Base-by-base conservation (phyloP, 2,888 invertebrate species). In the Ectemnius lituratus region DNA sequence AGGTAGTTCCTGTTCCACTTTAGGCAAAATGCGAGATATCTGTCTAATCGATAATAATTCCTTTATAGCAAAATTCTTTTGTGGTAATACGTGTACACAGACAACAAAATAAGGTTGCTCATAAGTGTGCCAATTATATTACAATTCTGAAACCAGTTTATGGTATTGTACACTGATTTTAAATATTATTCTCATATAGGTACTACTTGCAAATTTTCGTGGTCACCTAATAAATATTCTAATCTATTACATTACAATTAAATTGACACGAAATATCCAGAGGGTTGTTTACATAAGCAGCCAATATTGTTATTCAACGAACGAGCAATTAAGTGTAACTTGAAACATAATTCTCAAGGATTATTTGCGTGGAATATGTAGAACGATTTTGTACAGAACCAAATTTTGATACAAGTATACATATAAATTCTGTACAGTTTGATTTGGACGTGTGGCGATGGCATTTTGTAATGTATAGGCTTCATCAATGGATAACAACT, bases 341-440 rank as follows among this genome's bases (percentile, higher is more conserved):
- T 20, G 56, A 76, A 63, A 52, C 14, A 66, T 46, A 46, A 65
- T 64, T 69, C 37, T 52, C 20, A 73, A 62, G 52, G 45, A 73
- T 76, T 73, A 66, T 69, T 77, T 77, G 67, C 62, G 65, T 76
- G 72, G 77, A 28, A 45, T 62, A 66, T 62, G 71, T 67, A 63
- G 71, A 57, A 64, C 49, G 67, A 74, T 73, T 78, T 78, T 78
- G 77, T 78, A 78, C 73, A 78, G 70, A 77, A 77, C 70, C 60
- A 65, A 68, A 70, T 74, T 78, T 78, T 74, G 67, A 78, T 78
- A 78, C 73, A 70, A 78, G 73, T 74, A 78, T 78, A 78, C 67
- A 76, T 78, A 78, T 78, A 66, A 23, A 77, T 78, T 78, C 70
- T 78, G 78, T 78, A 77, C 78, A 77, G 78, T 68, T 78, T 78